Percentiles rank a stretch among this genome's conserved stretches.
phyloP scores from a whole-genome alignment of 2,113 vertebrate species.

The Cyanoramphus novaezelandiae region DNA sequence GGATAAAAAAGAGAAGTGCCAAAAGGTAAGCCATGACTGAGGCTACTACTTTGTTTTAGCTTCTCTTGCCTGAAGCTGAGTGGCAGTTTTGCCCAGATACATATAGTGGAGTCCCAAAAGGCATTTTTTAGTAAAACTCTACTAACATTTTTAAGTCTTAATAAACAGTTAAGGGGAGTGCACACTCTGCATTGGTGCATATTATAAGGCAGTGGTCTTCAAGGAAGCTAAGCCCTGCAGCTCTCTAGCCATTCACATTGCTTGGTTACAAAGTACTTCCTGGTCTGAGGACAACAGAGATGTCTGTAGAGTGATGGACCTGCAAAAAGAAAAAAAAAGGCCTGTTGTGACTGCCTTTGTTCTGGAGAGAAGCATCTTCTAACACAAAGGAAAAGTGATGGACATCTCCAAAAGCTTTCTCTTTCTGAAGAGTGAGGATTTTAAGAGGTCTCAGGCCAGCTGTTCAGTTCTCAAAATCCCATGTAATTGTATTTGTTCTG shows the following conservation, averaged over 20 bases:
- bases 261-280: neutral
- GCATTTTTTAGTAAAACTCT: neutral
- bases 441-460: neutral
- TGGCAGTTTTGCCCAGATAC: neutral
- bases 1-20: neutral
- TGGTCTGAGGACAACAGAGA: neutral
- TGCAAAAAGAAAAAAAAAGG: fast-evolving
- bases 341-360: neutral
- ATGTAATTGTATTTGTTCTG: neutral
- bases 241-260: neutral
- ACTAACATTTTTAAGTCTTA: neutral
- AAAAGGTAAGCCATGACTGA: neutral
- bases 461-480: neutral
- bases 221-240: neutral
- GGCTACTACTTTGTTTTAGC: neutral
- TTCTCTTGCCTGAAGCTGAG: neutral
- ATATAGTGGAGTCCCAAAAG: neutral
- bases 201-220: neutral
- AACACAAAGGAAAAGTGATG: neutral
- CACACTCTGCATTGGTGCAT: neutral
- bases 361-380: neutral
- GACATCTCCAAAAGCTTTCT: neutral
- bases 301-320: neutral
- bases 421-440: neutral
- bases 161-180: neutral